A percentile compares a stretch with the other conserved stretches of the same genome.
Conservation (phyloP, 1,140 invertebrate genomes). For the Cyphomyrmex costatus region DNA sequence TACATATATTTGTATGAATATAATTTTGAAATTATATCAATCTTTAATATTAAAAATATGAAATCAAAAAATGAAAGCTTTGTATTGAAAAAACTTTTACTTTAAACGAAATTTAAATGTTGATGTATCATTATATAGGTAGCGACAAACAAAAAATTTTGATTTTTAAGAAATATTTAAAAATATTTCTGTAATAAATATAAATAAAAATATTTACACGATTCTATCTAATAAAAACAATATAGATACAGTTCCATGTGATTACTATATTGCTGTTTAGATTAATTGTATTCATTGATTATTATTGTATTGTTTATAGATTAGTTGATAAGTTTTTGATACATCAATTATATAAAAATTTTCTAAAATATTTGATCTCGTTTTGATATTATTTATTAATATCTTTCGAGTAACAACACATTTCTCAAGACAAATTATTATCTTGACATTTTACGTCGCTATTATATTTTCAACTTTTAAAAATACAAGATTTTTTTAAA, state of each 20-base stretch:
- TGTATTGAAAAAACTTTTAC: neutral
- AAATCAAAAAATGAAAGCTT: neutral
- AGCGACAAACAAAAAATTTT: neutral
- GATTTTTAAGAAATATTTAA: neutral
- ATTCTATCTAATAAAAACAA: neutral
- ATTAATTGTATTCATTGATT: too few species aligned
- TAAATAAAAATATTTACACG: neutral
- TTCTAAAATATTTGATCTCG: too few species aligned
- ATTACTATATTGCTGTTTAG: neutral
- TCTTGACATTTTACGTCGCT: too few species aligned
- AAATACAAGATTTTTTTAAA: too few species aligned
- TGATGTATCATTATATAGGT: neutral
- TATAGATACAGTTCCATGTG: neutral
- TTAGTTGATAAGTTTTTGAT: too few species aligned
- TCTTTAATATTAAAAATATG: conserved; percentile 6
- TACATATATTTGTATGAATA: neutral
- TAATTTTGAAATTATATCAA: neutral
- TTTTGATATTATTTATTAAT: too few species aligned
- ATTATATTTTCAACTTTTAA: too few species aligned
- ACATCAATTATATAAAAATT: neutral
- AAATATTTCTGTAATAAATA: neutral
- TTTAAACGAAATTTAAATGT: neutral
- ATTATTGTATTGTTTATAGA: too few species aligned
- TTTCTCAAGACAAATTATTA: too few species aligned
- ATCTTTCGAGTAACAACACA: too few species aligned